Evolutionary conservation across 2,113 vertebrate species (phyloP).

Genomic region (Ciconia stormi): DNA sequence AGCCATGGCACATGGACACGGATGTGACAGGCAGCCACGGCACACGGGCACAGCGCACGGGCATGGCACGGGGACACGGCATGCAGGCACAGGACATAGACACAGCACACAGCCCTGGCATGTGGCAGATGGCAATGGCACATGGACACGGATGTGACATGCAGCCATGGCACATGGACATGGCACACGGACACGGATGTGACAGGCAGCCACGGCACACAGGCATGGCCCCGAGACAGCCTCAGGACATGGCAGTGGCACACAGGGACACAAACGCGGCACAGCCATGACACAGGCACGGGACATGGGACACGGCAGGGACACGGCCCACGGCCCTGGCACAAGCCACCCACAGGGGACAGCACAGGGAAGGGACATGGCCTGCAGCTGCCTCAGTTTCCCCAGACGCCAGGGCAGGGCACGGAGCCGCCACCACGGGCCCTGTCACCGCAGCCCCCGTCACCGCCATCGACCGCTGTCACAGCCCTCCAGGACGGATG

Average conservation of each 20-base stretch:
- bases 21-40: background rate
- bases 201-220: no score
- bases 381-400: background rate
- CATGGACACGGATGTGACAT: no score
- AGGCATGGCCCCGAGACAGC: background rate
- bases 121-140: no score
- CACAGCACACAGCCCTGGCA: no score
- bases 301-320: background rate
- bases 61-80: no score
- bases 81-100: no score
- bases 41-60: background rate
- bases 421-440: background rate
- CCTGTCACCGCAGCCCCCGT: background rate
- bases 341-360: background rate
- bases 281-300: background rate
- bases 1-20: fast-evolving
- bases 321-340: background rate
- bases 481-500: background rate
- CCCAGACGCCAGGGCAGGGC: background rate
- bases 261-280: background rate
- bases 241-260: background rate
- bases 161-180: no score
- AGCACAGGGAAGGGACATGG: background rate
- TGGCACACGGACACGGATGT: no score
- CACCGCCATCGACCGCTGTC: background rate